Evolutionary conservation across 2,888 invertebrate species (phyloP), one percentile per base, ranked within the genome.

Genomic region (Pachymerium ferrugineum): DNA sequence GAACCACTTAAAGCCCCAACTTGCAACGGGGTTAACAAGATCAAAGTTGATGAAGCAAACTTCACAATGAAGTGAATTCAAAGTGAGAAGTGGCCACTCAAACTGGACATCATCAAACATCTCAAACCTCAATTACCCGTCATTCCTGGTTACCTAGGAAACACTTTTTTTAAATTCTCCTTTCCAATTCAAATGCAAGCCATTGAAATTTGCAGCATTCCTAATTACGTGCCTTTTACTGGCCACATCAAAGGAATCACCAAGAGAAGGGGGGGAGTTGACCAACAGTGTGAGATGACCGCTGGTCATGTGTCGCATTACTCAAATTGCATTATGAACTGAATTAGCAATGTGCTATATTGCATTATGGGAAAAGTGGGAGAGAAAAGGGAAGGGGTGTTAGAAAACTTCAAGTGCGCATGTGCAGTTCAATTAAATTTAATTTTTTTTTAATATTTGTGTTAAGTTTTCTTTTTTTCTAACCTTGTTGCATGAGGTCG

Each of bases 201-300:
- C 47, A 47, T 47, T 47, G 47, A 47, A 47, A 47, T 47, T 47
- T 47, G 19, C 14, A 47, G 22, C 47, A 47, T 47, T 47, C 47
- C 47, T 47, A 47, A 47, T 47, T n/a, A n/a, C n/a, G n/a, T n/a
- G n/a, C n/a, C n/a, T n/a, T n/a, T 47, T 47, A 22, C 47, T 47
- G 47, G 19, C 47, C 47, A 47, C 47, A 47, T 47, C 47, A 47
- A 47, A 47, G 47, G 19, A 19, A 22, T 19, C 16, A n/a, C n/a
- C n/a, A 47, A 47, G 47, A 22, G 47, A 47, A 19, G 47, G 47
- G 5, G 22, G 47, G 47, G 47, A 22, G 47, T 47, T 22, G 47
- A 47, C 47, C 47, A 47, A 47, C 47, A 47, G 47, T 47, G 47
- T 47, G 47, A 47, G 47, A 47, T 47, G 47, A 47, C 47, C 47